phyloP scores from a whole-genome alignment of 30 jellyfish, hydroid and myxozoan species.

The Aurelia aurita complex sp. Pacific region DNA sequence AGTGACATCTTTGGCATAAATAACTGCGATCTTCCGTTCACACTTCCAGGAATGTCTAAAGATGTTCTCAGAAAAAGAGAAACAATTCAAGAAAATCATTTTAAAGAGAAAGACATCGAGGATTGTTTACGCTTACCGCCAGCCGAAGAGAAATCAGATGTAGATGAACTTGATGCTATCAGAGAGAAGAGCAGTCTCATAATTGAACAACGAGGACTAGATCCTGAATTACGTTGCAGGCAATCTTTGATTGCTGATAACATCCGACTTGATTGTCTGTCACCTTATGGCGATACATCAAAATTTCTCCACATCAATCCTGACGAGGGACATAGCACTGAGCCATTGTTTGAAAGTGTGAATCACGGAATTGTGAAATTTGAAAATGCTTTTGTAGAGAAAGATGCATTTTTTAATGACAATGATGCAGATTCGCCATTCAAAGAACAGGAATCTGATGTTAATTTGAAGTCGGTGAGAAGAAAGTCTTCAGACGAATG shows the following conservation, averaged over 20 bases:
- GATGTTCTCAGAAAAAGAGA: constrained; percentile 45
- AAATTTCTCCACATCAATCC: constrained; percentile 16
- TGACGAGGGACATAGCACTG: constrained; percentile 24
- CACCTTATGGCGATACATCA: constrained; percentile 48
- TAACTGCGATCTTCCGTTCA: constrained; percentile 33
- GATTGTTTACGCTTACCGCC: constrained; percentile 54
- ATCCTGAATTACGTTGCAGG: constrained; percentile 19
- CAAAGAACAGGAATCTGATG: constrained; percentile 16
- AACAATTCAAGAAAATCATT: background rate
- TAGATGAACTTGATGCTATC: constrained; percentile 10
- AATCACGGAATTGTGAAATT: background rate
- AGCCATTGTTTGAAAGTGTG: background rate
- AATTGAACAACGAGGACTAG: background rate
- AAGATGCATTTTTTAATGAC: constrained; percentile 25
- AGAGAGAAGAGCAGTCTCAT: background rate
- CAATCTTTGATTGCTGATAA: constrained; percentile 7
- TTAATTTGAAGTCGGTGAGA: background rate
- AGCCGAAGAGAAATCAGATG: constrained; percentile 15
- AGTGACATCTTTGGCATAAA: constrained; percentile 37
- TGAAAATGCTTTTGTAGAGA: background rate
- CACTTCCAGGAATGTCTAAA: constrained; percentile 49
- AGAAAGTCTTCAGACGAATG: constrained; percentile 21
- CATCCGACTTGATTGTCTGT: constrained; percentile 32
- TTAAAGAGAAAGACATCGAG: constrained; percentile 31
- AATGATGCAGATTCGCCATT: constrained; percentile 22